Percentiles rank a stretch among this genome's conserved stretches.
These are phyloP conservation scores for Glaucidium brasilianum DNA, from an alignment of 2,113 vertebrate species.

Conservation along the genomic window DNA sequence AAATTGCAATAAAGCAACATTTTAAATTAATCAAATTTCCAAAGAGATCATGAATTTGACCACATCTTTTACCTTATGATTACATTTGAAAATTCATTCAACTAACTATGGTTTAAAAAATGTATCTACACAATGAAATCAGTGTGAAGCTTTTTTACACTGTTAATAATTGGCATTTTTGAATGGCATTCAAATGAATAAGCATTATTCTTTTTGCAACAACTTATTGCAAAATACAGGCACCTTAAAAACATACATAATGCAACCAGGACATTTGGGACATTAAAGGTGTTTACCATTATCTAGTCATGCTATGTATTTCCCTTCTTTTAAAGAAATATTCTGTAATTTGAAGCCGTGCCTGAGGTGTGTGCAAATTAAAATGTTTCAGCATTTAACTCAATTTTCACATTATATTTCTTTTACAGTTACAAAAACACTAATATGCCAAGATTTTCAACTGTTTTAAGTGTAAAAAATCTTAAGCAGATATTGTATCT, in stretches of 20 bases:
- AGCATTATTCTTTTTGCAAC: slow-evolving; percentile 21
- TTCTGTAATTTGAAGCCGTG: not conserved
- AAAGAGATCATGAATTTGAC: not conserved
- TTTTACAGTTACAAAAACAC: slow-evolving; percentile 17
- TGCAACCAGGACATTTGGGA: not conserved
- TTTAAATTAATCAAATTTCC: slow-evolving; percentile 20
- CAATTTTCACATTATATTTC: slow-evolving; percentile 4
- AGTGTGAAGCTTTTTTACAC: not conserved
- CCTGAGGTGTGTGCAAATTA: slow-evolving; percentile 31
- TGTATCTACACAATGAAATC: not conserved
- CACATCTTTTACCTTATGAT: slow-evolving; percentile 30
- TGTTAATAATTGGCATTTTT: slow-evolving; percentile 25
- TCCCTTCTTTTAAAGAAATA: slow-evolving; percentile 45
- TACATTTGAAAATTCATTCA: slow-evolving; percentile 7
- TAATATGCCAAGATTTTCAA: slow-evolving; percentile 22
- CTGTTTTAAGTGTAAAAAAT: not conserved
- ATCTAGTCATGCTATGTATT: slow-evolving; percentile 15
- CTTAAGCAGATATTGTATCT: not conserved
- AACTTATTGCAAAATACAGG: slow-evolving; percentile 47
- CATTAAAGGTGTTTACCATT: not conserved
- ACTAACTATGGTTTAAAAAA: not conserved
- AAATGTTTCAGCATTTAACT: slow-evolving; percentile 30
- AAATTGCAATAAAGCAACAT: slow-evolving; percentile 28
- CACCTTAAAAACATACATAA: slow-evolving; percentile 49
- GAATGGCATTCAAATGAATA: slow-evolving; percentile 29